phyloP scores from a whole-genome alignment of 1,140 invertebrate genomes.

The Saccostrea cuccullata region DNA sequence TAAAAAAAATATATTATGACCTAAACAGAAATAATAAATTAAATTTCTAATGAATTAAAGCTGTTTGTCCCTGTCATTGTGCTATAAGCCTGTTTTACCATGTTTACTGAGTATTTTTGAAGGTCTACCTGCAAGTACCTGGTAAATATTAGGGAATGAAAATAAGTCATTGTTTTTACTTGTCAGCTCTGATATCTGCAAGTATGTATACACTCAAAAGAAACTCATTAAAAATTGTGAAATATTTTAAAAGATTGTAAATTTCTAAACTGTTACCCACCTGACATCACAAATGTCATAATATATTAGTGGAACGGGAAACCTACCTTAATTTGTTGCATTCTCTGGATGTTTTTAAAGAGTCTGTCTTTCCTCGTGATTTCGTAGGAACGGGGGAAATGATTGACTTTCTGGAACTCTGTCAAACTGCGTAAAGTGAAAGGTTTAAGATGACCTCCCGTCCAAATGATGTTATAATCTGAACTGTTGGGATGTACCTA shows the following conservation, averaged over 20 bases:
- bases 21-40: too few relatives aligned
- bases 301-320: background rate
- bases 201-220: background rate
- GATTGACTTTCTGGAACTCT: conserved; percentile 93
- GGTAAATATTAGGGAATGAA: background rate
- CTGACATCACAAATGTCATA: conserved; percentile 2
- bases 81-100: too few relatives aligned
- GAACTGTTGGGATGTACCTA: conserved; percentile 80
- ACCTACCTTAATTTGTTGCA: conserved; percentile 87
- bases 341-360: conserved; percentile 81
- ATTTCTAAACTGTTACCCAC: background rate
- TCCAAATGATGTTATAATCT: conserved; percentile 94
- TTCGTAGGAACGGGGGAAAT: conserved; percentile 92
- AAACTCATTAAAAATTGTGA: background rate
- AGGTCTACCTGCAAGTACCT: background rate
- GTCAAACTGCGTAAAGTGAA: conserved; percentile 88
- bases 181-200: background rate
- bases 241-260: conserved; percentile 18
- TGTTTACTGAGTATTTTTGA: background rate
- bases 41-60: too few relatives aligned
- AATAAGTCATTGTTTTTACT: background rate
- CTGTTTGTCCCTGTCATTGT: too few relatives aligned
- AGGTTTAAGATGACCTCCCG: conserved; percentile 93
- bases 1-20: too few relatives aligned
- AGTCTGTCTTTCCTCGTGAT: conserved; percentile 80